Conservation (phyloP, 2,113 vertebrate genomes). For the Neodon shergylaensis region DNA sequence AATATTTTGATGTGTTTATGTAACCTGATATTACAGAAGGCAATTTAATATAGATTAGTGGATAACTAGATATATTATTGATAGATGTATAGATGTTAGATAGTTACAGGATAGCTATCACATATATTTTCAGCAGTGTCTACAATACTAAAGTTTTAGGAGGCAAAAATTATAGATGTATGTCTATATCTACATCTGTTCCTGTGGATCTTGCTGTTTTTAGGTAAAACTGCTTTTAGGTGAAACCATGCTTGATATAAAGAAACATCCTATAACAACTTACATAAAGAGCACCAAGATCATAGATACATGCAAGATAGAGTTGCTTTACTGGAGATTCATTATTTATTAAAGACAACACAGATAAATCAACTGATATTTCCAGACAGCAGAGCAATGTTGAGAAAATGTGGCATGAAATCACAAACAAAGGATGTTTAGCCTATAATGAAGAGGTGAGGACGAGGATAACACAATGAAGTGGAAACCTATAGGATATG, state of each 20-base stretch:
- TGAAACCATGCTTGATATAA: background rate
- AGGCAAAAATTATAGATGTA: background rate
- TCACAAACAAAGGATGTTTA: background rate
- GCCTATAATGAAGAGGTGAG: background rate
- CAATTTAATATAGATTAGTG: background rate
- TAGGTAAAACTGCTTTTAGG: background rate
- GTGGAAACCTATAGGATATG: background rate
- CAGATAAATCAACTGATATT: background rate
- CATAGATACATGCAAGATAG: background rate
- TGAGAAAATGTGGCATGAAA: background rate
- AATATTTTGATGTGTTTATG: background rate
- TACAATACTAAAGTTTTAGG: background rate
- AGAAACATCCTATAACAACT: background rate
- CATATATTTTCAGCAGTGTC: background rate
- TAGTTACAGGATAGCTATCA: background rate
- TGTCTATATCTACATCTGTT: background rate
- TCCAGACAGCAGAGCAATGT: background rate
- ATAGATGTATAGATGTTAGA: background rate
- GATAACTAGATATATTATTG: background rate
- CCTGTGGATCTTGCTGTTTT: background rate
- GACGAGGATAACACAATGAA: background rate
- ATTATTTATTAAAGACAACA: background rate
- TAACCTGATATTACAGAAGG: background rate
- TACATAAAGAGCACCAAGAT: background rate
- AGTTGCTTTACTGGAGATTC: background rate